phyloP scores from a whole-genome alignment of 1,140 invertebrate genomes.

The Pomacea maculata region DNA sequence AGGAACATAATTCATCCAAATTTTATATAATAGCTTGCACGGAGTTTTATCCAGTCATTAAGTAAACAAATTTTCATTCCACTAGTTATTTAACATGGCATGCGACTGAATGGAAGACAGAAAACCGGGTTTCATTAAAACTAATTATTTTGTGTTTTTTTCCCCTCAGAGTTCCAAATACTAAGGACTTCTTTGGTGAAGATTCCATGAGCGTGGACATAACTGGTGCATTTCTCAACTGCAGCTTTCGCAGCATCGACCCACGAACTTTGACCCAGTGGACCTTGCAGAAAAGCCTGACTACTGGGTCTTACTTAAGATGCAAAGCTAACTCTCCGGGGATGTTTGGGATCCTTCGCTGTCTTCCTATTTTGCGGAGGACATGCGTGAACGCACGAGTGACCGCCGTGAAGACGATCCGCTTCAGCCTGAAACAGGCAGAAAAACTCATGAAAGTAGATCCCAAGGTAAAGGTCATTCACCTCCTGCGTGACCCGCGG shows the following conservation, averaged over 20 bases:
- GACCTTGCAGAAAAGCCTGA: constrained; percentile 6
- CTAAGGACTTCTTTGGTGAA: neutral
- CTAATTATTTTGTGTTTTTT: neutral
- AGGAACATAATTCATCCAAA: no score
- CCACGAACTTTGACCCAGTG: constrained; percentile 13
- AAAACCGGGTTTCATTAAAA: no score
- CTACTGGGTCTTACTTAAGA: neutral
- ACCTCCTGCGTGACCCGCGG: constrained; percentile 35
- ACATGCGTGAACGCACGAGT: constrained; percentile 18
- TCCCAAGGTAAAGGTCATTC: constrained; percentile 29
- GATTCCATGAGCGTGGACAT: neutral
- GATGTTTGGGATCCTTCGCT: neutral
- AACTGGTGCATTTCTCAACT: constrained; percentile 11
- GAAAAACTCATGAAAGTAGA: constrained; percentile 4
- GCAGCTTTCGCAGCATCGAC: constrained; percentile 7
- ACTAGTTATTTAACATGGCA: no score
- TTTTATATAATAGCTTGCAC: no score
- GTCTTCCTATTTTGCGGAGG: neutral
- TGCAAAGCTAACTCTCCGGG: neutral
- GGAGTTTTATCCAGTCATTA: no score
- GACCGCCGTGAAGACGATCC: constrained; percentile 24
- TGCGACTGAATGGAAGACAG: no score
- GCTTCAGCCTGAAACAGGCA: constrained; percentile 17
- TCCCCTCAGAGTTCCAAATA: neutral
- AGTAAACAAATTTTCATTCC: no score